These are phyloP conservation scores for Telenomus remus DNA, from an alignment of 1,140 invertebrate species.

Conservation along the genomic window DNA sequence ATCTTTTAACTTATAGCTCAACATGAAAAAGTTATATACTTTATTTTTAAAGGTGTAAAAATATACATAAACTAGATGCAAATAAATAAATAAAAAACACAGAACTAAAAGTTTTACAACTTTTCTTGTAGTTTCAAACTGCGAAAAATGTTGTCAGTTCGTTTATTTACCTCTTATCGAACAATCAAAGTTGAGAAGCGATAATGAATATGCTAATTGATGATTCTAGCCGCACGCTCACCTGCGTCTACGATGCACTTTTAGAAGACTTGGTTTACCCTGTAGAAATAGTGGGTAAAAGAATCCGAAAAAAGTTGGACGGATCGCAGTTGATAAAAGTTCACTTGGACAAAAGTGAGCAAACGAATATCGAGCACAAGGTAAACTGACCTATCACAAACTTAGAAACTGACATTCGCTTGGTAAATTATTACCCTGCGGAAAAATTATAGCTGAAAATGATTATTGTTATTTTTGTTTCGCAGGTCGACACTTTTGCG, in stretches of 20 bases:
- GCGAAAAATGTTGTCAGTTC: not conserved
- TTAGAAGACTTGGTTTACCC: conserved; percentile 98
- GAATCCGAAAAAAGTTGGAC: conserved; percentile 96
- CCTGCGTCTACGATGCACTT: conserved; percentile 97
- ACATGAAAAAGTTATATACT: too few relatives aligned
- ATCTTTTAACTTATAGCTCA: too few relatives aligned
- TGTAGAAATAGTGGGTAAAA: conserved; percentile 99
- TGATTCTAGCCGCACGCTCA: conserved; percentile 89
- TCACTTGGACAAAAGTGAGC: conserved; percentile 98
- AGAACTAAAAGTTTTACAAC: too few relatives aligned
- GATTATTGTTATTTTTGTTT: conserved; percentile 56
- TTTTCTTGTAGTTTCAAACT: not conserved
- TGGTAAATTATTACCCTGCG: not conserved
- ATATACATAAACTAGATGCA: too few relatives aligned
- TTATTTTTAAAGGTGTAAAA: too few relatives aligned
- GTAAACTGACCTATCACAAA: conserved; percentile 75
- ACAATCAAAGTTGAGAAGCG: not conserved
- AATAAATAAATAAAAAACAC: too few relatives aligned
- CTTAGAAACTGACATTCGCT: not conserved
- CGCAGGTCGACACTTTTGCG: conserved; percentile 97
- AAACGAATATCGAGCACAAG: conserved; percentile 99
- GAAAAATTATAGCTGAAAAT: not conserved
- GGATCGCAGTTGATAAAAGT: conserved; percentile 98
- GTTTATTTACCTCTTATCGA: not conserved
- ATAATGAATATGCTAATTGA: not conserved